A percentile compares a stretch with the other conserved stretches of the same genome.
These are phyloP conservation scores for Thymelicus lineola DNA, from an alignment of 2,888 invertebrate species.

Conservation along the genomic window DNA sequence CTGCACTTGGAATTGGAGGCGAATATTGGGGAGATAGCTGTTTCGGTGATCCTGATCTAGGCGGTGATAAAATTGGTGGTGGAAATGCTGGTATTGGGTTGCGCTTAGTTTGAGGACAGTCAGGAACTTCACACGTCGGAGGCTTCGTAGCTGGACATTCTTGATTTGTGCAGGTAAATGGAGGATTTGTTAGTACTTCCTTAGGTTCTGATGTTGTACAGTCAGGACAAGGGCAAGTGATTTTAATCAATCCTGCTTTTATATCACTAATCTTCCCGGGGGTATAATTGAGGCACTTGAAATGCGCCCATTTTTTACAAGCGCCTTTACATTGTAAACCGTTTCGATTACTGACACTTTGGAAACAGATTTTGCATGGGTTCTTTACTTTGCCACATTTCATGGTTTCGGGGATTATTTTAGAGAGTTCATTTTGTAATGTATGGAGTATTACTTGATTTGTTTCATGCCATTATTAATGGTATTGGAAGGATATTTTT, in stretches of 20 bases:
- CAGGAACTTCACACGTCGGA: slow-evolving; percentile 41
- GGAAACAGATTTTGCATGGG: slow-evolving; percentile 62
- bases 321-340: slow-evolving; percentile 67
- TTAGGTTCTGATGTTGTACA: slow-evolving; percentile 51
- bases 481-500: neutral
- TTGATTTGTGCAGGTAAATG: slow-evolving; percentile 47
- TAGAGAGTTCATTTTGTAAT: slow-evolving; percentile 5
- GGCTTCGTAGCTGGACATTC: slow-evolving; percentile 50
- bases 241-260: slow-evolving; percentile 56
- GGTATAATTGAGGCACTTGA: slow-evolving; percentile 58
- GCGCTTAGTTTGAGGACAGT: slow-evolving; percentile 43
- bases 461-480: neutral
- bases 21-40: too few species aligned
- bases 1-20: slow-evolving; percentile 6
- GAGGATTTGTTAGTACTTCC: slow-evolving; percentile 45
- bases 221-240: slow-evolving; percentile 64
- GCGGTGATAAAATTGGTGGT: neutral
- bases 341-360: slow-evolving; percentile 54
- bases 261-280: slow-evolving; percentile 63
- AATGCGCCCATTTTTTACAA: slow-evolving; percentile 67
- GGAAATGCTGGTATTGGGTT: slow-evolving; percentile 39
- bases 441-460: neutral
- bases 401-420: slow-evolving; percentile 31
- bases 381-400: slow-evolving; percentile 55
- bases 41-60: neutral